Evolutionary conservation across 2,797 vertebrate species (phyloP).

Genomic region (Macropodus opercularis): DNA sequence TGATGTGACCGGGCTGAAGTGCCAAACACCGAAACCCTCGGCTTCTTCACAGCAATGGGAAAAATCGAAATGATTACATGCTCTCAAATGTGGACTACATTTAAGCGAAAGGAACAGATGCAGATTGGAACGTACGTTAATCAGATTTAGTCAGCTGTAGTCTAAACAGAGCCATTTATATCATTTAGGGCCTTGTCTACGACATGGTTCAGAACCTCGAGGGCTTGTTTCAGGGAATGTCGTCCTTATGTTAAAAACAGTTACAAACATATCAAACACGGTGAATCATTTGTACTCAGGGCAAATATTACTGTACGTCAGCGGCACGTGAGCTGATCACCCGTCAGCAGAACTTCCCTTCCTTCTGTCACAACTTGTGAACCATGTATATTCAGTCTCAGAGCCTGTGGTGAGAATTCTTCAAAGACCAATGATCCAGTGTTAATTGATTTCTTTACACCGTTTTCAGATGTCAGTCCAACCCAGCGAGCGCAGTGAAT

Average conservation of each 20-base stretch:
- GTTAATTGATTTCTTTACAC: slow-evolving; percentile 17
- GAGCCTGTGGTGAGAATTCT: slow-evolving; percentile 14
- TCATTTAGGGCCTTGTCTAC: slow-evolving; percentile 38
- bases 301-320: slow-evolving; percentile 10
- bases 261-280: too few relatives aligned
- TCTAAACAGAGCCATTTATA: slow-evolving; percentile 49
- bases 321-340: slow-evolving; percentile 18
- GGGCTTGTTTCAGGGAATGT: slow-evolving; percentile 29
- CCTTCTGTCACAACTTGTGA: slow-evolving; percentile 34
- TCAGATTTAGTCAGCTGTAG: slow-evolving; percentile 33
- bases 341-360: slow-evolving; percentile 40
- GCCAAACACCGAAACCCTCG: slow-evolving; percentile 35
- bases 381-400: slow-evolving; percentile 23
- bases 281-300: too few relatives aligned
- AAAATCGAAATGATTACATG: slow-evolving; percentile 6
- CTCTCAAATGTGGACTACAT: slow-evolving; percentile 23
- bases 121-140: slow-evolving; percentile 35
- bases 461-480: slow-evolving; percentile 12
- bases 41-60: slow-evolving; percentile 20
- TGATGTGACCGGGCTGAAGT: slow-evolving; percentile 34
- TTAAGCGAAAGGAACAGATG: slow-evolving; percentile 1
- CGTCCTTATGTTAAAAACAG: slow-evolving; percentile 23
- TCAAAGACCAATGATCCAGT: slow-evolving; percentile 24
- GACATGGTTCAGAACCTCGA: slow-evolving; percentile 32
- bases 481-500: slow-evolving; percentile 23